Evolutionary conservation across 2,888 invertebrate species (phyloP), one percentile per base, ranked within the genome.

Genomic region (Toxonevra muliebris): DNA sequence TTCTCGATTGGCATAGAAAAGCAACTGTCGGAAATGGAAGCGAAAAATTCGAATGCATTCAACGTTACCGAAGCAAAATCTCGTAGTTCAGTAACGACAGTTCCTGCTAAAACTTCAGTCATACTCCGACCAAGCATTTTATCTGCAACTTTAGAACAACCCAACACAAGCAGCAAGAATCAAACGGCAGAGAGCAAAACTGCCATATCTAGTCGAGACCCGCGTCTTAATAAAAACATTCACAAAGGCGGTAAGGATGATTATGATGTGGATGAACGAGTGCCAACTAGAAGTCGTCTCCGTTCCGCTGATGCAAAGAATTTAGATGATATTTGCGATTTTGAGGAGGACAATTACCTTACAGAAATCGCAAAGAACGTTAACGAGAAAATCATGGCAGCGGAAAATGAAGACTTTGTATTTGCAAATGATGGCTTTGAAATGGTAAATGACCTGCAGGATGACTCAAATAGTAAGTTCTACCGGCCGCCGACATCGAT

Each of bases 291-390:
- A 61, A 40, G 54, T 54, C 65, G 2, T 17, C 53, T 58, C 50
- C 63, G 60, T 17, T 60, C 69, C 1, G 53, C n/a, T 50, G 65
- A 63, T 12, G 61, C 63, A 5, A 71, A 71, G 45, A 69, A 59
- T 54, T 53, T 58, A 11, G 72, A 69, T 9, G 72, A 71, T 20
- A 73, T 75, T 65, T 71, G 72, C 40, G 76, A 77, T 65, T 52
- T 76, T 40, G 81, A 82, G 41, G 85, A 84, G 61, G 85, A 85
- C 71, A 83, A 83, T 65, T 85, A 84, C 72, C 74, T 85, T 13
- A 83, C 84, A 1, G 84, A 84, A 69, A 84, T 85, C 7, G 85
- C 85, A 0, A 84, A 85, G 69, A 81, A 82, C 69, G 84, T 85
- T 1, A 84, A 84, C 65, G 84, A 85, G 19, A 83, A 84, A 73